Conservation (phyloP, 2,797 vertebrate species). For the Cichlasoma orientale region DNA sequence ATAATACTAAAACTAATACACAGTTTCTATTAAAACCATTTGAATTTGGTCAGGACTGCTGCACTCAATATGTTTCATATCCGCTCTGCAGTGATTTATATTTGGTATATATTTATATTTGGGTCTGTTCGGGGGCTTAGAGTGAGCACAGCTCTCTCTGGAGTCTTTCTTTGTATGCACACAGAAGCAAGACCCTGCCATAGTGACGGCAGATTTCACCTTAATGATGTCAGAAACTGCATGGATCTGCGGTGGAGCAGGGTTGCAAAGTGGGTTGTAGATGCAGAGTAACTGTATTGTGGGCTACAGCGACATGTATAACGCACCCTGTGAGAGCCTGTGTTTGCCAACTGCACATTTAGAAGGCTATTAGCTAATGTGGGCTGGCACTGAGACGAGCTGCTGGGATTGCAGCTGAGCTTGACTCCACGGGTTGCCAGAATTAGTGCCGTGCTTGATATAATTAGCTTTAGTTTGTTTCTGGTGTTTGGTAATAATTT, state of each 20-base stretch:
- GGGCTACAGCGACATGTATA: not conserved
- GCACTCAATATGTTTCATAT: not conserved
- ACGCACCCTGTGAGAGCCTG: not conserved
- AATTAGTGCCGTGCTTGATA: too few relatives aligned
- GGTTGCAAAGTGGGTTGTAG: not conserved
- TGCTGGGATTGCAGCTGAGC: not conserved
- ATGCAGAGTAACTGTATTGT: not conserved
- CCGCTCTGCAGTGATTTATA: not conserved
- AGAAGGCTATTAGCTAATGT: not conserved
- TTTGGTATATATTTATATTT: not conserved
- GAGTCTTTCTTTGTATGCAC: not conserved
- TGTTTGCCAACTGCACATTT: not conserved
- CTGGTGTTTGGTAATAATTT: too few relatives aligned
- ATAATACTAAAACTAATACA: not conserved
- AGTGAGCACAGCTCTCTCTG: not conserved
- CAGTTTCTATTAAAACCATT: not conserved
- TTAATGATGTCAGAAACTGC: not conserved
- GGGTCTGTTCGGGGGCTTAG: not conserved
- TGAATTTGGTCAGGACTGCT: not conserved
- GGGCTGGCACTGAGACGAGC: not conserved
- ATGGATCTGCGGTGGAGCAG: not conserved
- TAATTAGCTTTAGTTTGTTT: too few relatives aligned
- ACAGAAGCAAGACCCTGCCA: not conserved
- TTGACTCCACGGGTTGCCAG: too few relatives aligned
- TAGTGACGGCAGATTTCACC: not conserved